Evolutionary conservation across 2,888 invertebrate genomes (phyloP).

Genomic region (Drosophila anceps): DNA sequence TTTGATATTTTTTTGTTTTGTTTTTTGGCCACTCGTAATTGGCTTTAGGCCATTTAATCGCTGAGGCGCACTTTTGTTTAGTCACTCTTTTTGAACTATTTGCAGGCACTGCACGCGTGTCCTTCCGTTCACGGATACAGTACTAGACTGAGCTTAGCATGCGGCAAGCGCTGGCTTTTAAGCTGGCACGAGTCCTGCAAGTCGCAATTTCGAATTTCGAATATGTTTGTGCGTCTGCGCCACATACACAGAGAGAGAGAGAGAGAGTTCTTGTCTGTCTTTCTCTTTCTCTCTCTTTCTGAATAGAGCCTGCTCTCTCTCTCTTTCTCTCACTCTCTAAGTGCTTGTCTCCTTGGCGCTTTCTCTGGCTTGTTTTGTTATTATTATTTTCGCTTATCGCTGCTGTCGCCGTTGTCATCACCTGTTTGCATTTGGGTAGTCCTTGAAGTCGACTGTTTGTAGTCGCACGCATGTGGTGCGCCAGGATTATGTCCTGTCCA

Average conservation of each 20-base stretch:
- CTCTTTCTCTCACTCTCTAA: conserved; percentile 11
- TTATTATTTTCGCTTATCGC: conserved; percentile 75
- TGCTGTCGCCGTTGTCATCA: conserved; percentile 72
- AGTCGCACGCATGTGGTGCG: conserved; percentile 52
- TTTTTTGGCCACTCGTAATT: conserved; percentile 28
- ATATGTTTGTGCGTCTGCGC: conserved; percentile 53
- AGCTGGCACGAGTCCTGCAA: conserved; percentile 30
- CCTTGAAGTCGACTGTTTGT: conserved; percentile 78
- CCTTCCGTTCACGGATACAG: conserved; percentile 73
- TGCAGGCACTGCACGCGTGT: conserved; percentile 55
- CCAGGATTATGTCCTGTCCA: conserved; percentile 53
- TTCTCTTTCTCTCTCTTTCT: conserved; percentile 9
- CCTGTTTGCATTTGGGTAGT: conserved; percentile 82
- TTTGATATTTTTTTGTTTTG: not conserved
- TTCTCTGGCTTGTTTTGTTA: conserved; percentile 60
- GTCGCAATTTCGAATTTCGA: conserved; percentile 64
- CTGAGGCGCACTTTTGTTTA: conserved; percentile 50
- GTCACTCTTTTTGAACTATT: conserved; percentile 24
- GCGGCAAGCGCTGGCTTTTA: conserved; percentile 73
- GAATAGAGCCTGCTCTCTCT: not conserved
- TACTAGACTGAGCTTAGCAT: conserved; percentile 76
- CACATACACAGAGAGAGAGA: not conserved
- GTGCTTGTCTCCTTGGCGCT: conserved; percentile 3
- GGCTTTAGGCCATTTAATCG: conserved; percentile 39
- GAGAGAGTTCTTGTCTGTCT: not conserved